Percentiles rank a stretch among this genome's conserved stretches.
Conservation (phyloP, 2,888 invertebrate species). For the Drosophila parthenogenetica region DNA sequence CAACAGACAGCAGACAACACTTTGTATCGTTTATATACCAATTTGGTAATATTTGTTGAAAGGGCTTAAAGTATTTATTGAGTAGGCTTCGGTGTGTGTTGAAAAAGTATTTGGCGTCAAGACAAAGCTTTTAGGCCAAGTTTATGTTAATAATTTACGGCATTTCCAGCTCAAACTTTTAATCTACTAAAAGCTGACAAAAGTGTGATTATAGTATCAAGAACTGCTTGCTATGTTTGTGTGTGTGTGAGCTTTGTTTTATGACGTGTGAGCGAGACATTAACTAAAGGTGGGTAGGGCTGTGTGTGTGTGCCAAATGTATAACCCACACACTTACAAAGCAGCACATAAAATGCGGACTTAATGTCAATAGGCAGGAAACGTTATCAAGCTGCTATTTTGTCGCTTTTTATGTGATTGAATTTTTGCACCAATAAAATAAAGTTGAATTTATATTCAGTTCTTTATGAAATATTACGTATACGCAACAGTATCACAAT, state of each 20-base stretch:
- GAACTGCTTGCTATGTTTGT: conserved; percentile 11
- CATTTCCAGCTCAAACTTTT: conserved; percentile 59
- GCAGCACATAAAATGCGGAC: conserved; percentile 25
- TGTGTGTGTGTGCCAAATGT: conserved; percentile 21
- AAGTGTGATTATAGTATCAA: conserved; percentile 52
- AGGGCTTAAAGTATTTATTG: conserved; percentile 22
- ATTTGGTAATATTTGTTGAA: conserved; percentile 24
- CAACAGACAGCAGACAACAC: neutral
- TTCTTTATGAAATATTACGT: conserved; percentile 19
- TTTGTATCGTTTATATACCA: conserved; percentile 16
- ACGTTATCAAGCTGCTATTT: conserved; percentile 6
- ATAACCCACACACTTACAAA: conserved; percentile 40
- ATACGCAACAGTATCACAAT: conserved; percentile 28
- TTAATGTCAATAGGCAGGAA: neutral
- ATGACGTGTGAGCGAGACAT: conserved; percentile 45
- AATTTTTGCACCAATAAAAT: neutral
- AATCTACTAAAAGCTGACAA: conserved; percentile 71
- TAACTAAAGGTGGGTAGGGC: conserved; percentile 43
- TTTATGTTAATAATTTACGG: conserved; percentile 54
- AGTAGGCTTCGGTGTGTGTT: neutral
- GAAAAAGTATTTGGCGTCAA: neutral
- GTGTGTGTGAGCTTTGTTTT: conserved; percentile 33
- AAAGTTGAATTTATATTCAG: neutral
- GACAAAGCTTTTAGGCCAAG: conserved; percentile 15
- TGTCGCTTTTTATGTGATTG: conserved; percentile 13